These are phyloP conservation scores for Isichthys henryi DNA, from an alignment of 2,113 vertebrate species.

Conservation along the genomic window DNA sequence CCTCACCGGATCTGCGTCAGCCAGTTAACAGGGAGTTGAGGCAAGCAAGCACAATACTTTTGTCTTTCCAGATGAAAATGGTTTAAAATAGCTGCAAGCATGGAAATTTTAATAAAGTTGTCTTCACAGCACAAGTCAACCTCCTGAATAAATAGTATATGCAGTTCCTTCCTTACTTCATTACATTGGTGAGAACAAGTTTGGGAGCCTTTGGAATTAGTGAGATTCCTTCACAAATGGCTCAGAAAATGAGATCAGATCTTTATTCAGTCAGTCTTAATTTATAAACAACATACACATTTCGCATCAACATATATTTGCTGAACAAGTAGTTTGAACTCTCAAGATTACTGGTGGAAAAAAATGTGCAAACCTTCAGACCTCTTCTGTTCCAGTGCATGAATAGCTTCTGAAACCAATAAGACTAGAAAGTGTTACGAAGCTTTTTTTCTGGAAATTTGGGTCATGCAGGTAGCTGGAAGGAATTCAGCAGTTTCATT, in stretches of 20 bases:
- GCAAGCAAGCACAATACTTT: constrained; percentile 53
- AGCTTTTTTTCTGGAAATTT: background rate
- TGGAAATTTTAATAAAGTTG: constrained; percentile 52
- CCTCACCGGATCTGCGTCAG: constrained; percentile 40
- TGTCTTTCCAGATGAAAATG: constrained; percentile 18
- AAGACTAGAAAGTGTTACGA: background rate
- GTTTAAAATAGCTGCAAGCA: constrained; percentile 56
- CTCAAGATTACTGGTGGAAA: background rate
- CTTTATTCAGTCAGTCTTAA: background rate
- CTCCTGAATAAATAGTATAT: constrained; percentile 30
- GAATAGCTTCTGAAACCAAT: background rate
- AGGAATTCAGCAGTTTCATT: background rate
- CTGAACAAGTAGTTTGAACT: background rate
- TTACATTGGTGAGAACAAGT: background rate
- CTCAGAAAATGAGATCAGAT: background rate
- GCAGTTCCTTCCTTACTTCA: constrained; percentile 21
- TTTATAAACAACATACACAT: background rate
- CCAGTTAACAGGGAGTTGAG: constrained; percentile 35
- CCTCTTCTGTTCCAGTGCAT: background rate
- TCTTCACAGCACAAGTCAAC: constrained; percentile 52
- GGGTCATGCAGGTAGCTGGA: background rate
- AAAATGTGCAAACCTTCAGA: background rate
- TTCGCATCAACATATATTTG: background rate
- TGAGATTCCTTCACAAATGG: constrained; percentile 3
- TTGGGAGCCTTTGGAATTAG: constrained; percentile 10